Conservation (phyloP, 2,797 vertebrate species). For the Heteromormyrus szaboi region DNA sequence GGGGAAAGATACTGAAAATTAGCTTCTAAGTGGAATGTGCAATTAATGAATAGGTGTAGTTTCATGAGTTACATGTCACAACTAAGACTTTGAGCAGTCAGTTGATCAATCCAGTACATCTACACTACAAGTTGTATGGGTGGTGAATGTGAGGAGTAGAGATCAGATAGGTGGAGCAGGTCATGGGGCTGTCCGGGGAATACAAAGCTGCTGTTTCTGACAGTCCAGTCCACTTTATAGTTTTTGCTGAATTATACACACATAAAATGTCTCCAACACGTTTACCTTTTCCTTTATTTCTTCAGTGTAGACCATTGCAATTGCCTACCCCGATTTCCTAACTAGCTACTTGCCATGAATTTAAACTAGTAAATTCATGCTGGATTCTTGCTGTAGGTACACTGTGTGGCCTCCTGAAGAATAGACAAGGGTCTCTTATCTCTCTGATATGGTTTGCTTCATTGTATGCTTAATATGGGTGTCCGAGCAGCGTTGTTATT, state of each 20-base stretch:
- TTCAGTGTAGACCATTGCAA: background rate
- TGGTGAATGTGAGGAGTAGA: background rate
- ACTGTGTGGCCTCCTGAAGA: background rate
- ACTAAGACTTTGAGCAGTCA: background rate
- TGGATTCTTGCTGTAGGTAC: background rate
- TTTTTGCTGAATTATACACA: background rate
- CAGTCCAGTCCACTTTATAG: background rate
- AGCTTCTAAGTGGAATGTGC: background rate
- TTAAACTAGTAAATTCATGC: background rate
- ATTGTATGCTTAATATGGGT: constrained; percentile 8
- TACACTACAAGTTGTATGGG: background rate
- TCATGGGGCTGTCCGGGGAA: background rate
- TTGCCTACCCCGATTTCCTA: background rate
- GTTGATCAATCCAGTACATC: background rate
- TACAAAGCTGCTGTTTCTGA: background rate
- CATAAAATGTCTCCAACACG: background rate
- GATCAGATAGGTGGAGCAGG: background rate
- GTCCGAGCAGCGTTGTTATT: constrained; percentile 4
- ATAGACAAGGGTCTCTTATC: constrained; percentile 17
- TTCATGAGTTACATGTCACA: background rate
- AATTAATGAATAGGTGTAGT: background rate
- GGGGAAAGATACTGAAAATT: background rate
- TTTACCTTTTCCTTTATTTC: background rate
- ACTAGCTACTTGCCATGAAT: background rate
- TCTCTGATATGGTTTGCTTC: background rate